Evolutionary conservation across 35 echinoderm and acorn worm genomes (phyloP).

Genomic region (Diadema setosum): DNA sequence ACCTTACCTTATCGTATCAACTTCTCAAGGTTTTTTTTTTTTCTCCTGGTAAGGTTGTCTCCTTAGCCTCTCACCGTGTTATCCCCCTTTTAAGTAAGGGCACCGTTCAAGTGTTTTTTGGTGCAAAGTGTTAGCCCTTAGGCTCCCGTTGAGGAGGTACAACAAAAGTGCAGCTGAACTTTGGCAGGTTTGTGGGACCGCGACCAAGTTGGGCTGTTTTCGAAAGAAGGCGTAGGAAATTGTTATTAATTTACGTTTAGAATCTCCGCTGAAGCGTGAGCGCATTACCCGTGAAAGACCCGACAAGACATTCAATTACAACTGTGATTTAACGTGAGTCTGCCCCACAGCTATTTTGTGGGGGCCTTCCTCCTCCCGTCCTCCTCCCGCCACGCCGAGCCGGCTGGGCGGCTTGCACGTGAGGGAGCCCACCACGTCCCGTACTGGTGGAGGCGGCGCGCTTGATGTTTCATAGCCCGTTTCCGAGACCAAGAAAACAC

Average conservation of each 20-base stretch:
- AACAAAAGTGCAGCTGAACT: slow-evolving; percentile 28
- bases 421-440: background rate
- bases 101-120: background rate
- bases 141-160: background rate
- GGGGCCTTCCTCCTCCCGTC: background rate
- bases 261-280: background rate
- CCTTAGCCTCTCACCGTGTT: too few species aligned
- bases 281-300: background rate
- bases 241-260: slow-evolving; percentile 32
- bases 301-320: slow-evolving; percentile 23
- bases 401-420: background rate
- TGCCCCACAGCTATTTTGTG: slow-evolving; percentile 22
- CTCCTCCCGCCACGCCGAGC: background rate
- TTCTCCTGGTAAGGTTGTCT: too few species aligned
- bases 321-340: slow-evolving; percentile 9
- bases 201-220: slow-evolving; percentile 18
- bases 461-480: background rate
- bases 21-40: too few species aligned
- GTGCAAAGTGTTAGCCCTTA: background rate
- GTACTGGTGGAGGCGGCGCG: background rate
- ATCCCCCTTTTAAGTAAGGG: too few species aligned
- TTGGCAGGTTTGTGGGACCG: background rate
- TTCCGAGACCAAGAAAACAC: background rate
- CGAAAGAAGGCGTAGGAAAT: slow-evolving; percentile 13
- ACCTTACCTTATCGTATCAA: too few species aligned